Evolutionary conservation across 2,797 vertebrate species (phyloP), one percentile per base, ranked within the genome.

Genomic region (Poecilia wingei): DNA sequence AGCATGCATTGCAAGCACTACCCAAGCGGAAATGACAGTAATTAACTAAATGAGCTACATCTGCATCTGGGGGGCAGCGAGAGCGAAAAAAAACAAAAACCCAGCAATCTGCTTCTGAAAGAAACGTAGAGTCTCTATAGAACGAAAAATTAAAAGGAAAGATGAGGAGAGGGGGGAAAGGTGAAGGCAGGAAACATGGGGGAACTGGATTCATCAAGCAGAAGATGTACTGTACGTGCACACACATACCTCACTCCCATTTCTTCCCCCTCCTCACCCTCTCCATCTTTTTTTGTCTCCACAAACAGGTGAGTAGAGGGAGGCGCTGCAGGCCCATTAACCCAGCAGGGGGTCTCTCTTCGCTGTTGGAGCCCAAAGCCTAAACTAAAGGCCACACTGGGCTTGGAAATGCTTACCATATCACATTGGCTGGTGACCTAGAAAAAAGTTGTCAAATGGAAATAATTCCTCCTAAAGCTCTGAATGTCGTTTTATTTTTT

Each of bases 41-140:
- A 92, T 93, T 88, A 94, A 88, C 88, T 91, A 92, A 93, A 91
- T 61, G 80, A 92, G 87, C 87, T 90, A 78, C 86, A 90, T 92
- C 84, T 91, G 90, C 86, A 92, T 91, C 89, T 90, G 88, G 55
- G 61, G 66, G 72, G 73, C 14, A 77, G 72, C 66, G 36, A 64
- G 71, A 78, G 55, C 25, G 68, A 74, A 13, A 46, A 61, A 47
- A 53, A 57, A 46, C 53, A 47, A 53, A 57, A 28, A 74, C 51
- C 53, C 28, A 61, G 55, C 25, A 78, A 61, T 72, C 78, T 51
- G 72, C 31, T 39, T 77, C 39, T 53, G 74, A 41, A 59, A 59
- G 46, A 64, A 70, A 59, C 70, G 22, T 43, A 3, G 39, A 82
- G 73, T 61, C 72, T 61, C 49, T 78, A 31, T 10, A 49, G 46